Evolutionary conservation across 2,113 vertebrate genomes (phyloP).

Genomic region (Fulmarus glacialis): DNA sequence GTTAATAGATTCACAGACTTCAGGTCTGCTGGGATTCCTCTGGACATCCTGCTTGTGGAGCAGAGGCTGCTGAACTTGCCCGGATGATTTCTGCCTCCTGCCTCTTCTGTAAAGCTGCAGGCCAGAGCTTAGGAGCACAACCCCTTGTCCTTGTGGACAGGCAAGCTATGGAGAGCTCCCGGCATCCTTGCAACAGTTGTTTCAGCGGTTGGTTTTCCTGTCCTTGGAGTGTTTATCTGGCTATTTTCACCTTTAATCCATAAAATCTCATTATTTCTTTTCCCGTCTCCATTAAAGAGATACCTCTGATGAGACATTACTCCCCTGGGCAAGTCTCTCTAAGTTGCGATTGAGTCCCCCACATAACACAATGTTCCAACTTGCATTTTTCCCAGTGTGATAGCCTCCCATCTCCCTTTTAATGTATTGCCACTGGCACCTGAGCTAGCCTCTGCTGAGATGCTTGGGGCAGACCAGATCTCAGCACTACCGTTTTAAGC

Average conservation of each 20-base stretch:
- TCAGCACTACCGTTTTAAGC: neutral
- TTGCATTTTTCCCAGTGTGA: neutral
- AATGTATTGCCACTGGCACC: neutral
- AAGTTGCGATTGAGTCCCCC: neutral
- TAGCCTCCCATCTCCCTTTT: neutral
- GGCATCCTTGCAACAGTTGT: neutral
- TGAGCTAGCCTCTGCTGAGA: neutral
- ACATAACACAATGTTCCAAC: neutral
- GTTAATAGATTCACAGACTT: slow-evolving; percentile 16
- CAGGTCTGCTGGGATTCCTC: neutral
- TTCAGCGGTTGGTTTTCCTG: neutral
- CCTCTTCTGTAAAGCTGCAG: neutral
- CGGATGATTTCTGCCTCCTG: neutral
- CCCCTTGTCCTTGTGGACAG: neutral
- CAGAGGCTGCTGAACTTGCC: neutral
- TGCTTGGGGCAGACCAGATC: neutral
- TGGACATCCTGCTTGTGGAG: neutral
- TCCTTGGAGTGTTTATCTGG: neutral
- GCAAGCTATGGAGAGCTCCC: neutral
- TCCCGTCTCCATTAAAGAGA: neutral
- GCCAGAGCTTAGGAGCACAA: rapidly evolving
- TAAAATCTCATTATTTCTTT: slow-evolving; percentile 28
- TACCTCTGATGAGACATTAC: neutral
- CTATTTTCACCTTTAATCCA: slow-evolving; percentile 18
- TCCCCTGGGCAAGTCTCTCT: neutral